Evolutionary conservation across 2,888 invertebrate genomes (phyloP).

Genomic region (Platycheirus albimanus): DNA sequence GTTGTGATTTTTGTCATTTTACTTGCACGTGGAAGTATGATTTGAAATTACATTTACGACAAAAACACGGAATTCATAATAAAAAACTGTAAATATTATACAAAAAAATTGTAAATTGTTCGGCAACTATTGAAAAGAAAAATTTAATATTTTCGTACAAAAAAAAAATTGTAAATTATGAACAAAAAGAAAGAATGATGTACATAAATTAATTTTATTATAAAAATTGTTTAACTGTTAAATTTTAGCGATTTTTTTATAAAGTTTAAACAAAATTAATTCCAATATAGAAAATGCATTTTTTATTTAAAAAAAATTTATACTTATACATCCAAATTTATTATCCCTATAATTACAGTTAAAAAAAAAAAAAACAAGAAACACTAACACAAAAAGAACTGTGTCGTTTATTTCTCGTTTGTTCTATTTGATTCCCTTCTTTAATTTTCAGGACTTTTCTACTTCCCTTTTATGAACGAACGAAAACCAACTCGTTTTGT

Average conservation of each 20-base stretch:
- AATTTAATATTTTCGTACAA: conserved; percentile 59
- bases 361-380: conserved; percentile 21
- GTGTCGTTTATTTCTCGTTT: conserved; percentile 29
- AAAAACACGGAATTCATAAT: conserved; percentile 83
- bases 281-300: conserved; percentile 66
- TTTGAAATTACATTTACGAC: conserved; percentile 82
- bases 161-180: conserved; percentile 73
- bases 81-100: conserved; percentile 80
- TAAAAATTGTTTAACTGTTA: conserved; percentile 68
- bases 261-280: conserved; percentile 72
- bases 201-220: conserved; percentile 47
- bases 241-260: conserved; percentile 60
- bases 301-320: conserved; percentile 36
- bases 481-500: conserved; percentile 59
- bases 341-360: conserved; percentile 22
- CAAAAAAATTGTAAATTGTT: background rate
- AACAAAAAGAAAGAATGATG: conserved; percentile 68
- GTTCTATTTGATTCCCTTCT: conserved; percentile 69
- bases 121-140: conserved; percentile 45
- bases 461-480: conserved; percentile 19
- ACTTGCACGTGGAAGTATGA: conserved; percentile 83
- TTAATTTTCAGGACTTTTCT: conserved; percentile 58
- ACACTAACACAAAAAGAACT: conserved; percentile 22
- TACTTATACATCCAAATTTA: background rate
- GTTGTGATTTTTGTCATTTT: conserved; percentile 82